Evolutionary conservation across 2,888 invertebrate genomes (phyloP).

Genomic region (Eustalomyia histrio): DNA sequence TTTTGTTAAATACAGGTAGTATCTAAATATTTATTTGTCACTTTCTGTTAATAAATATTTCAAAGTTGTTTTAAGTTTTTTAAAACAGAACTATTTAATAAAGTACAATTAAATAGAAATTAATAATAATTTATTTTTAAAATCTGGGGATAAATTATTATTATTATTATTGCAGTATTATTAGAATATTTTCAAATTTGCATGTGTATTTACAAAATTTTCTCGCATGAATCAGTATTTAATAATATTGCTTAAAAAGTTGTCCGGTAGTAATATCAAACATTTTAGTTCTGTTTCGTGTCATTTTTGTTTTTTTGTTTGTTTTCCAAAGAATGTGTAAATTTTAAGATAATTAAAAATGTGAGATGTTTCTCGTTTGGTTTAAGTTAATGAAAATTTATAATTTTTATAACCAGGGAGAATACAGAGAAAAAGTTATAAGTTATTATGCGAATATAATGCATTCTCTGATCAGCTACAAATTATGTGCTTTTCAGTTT

Average conservation of each 20-base stretch:
- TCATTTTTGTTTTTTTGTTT: not conserved
- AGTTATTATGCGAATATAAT: no score
- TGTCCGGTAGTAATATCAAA: not conserved
- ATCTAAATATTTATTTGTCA: not conserved
- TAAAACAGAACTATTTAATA: no score
- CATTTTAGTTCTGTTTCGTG: not conserved
- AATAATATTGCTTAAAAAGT: not conserved
- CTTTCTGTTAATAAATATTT: not conserved
- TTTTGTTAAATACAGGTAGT: not conserved
- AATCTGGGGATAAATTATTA: no score
- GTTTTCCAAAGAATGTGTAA: not conserved
- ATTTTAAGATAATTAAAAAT: not conserved
- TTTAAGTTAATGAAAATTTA: no score
- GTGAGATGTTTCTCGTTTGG: no score
- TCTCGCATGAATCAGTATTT: not conserved
- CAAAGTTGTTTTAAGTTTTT: no score
- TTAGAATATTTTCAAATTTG: not conserved
- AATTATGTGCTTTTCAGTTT: no score
- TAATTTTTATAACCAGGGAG: no score
- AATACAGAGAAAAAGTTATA: no score
- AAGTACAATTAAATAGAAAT: no score
- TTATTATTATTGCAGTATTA: no score
- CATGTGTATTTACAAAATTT: not conserved
- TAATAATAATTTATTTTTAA: not conserved
- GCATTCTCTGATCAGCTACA: no score